Evolutionary conservation across 2,113 vertebrate genomes (phyloP).

Genomic region (Indri indri): DNA sequence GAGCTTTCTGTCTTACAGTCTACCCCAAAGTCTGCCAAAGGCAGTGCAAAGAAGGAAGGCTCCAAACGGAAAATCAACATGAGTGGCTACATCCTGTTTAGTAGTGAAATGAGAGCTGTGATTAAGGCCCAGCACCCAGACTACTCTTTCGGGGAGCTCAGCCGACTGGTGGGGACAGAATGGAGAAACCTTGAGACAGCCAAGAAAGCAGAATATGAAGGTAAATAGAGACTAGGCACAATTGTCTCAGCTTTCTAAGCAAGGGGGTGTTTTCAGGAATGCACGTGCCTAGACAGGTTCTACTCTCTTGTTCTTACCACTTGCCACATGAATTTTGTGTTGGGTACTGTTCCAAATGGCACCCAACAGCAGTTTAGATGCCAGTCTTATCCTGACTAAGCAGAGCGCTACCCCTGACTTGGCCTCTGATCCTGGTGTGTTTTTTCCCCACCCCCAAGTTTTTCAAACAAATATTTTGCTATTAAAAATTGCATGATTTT

Average conservation of each 20-base stretch:
- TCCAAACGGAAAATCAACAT: slow-evolving; percentile 99
- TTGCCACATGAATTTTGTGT: slow-evolving; percentile 43
- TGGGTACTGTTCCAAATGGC: slow-evolving; percentile 22
- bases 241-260: slow-evolving; percentile 49
- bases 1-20: slow-evolving; percentile 87
- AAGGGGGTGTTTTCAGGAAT: slow-evolving; percentile 24
- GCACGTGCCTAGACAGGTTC: slow-evolving; percentile 58
- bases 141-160: slow-evolving; percentile 98
- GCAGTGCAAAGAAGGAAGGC: slow-evolving; percentile 96
- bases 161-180: slow-evolving; percentile 97
- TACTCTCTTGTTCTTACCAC: slow-evolving; percentile 38
- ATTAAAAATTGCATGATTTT: slow-evolving; percentile 60
- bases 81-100: slow-evolving; percentile 99
- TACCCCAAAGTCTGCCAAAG: slow-evolving; percentile 96
- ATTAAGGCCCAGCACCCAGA: slow-evolving; percentile 99
- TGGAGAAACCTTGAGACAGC: slow-evolving; percentile 98
- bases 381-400: slow-evolving; percentile 45
- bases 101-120: slow-evolving; percentile 99
- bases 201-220: slow-evolving; percentile 99
- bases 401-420: slow-evolving; percentile 45
- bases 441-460: not conserved
- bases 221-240: slow-evolving; percentile 83
- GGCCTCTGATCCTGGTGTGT: slow-evolving; percentile 33
- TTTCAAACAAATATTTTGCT: slow-evolving; percentile 49
- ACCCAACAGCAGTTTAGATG: slow-evolving; percentile 4